Base-by-base conservation (phyloP, 1,140 invertebrate genomes). In the Campoletis sonorensis region DNA sequence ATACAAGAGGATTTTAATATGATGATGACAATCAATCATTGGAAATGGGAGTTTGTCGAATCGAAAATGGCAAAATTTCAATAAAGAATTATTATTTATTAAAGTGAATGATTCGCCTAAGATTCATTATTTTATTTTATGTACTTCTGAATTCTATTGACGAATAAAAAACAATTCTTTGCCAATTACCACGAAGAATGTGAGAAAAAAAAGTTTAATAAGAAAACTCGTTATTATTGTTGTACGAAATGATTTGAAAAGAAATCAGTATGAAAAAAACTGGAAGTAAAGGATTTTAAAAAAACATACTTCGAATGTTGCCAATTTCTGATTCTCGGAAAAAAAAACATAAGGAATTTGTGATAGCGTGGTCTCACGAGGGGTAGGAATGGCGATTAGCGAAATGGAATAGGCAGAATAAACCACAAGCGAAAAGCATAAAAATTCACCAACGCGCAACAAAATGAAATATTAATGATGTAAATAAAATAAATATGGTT, bases 291-390 rank as follows among this genome's bases (percentile, higher is more conserved):
- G 40, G 8, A 37, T 37, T 13, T 33, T 2, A 33, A 13, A 45
- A 45, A 11, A 4, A 4, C 21, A 18, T 58, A 7, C 54, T 2
- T 54, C 13, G 16, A 58, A 10, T 58, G 7, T 18, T 58, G 54
- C 54, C 18, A 58, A 58, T 58, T 10, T 58, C 0, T 23, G 54
- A 23, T 21, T 58, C 5, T 23, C 18, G 54, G 54, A 21, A 10
- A 4, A 21, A 10, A 4, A 58, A 4, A 58, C 21, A 13, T 58
- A 21, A 0, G 16, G 54, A 1, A 23, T n/a, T 58, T n/a, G 54
- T 58, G 54, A n/a, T 58, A n/a, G 54, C 54, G 54, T n/a, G 54
- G 54, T 58, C 54, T 58, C 54, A 58, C 54, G 54, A 58, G 54
- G 54, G 54, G 54, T 58, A 58, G 54, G 54, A 58, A 5, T 58